phyloP scores from a whole-genome alignment of 1,140 invertebrate genomes.

The Bradynema listronoti region DNA sequence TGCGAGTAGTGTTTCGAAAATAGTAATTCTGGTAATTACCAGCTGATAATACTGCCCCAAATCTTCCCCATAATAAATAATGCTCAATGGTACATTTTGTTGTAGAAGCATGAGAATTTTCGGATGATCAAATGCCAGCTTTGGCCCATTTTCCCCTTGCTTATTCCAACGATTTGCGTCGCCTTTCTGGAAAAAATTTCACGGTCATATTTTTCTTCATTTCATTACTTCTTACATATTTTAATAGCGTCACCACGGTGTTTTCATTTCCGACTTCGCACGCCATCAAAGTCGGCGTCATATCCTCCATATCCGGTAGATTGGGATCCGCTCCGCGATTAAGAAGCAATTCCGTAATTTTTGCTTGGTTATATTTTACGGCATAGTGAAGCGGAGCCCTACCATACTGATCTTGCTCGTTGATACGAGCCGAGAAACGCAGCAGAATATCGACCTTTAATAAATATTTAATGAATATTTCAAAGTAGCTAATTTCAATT shows the following conservation, averaged over 20 bases:
- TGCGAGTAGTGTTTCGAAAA: not conserved
- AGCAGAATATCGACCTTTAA: too few relatives aligned
- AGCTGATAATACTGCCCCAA: not conserved
- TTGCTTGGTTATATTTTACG: slow-evolving; percentile 60
- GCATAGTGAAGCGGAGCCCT: slow-evolving; percentile 61
- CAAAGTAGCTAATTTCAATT: too few relatives aligned
- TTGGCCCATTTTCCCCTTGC: slow-evolving; percentile 27
- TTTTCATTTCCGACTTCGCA: slow-evolving; percentile 61
- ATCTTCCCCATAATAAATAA: not conserved
- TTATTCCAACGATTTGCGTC: slow-evolving; percentile 14
- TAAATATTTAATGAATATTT: too few relatives aligned
- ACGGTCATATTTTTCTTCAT: slow-evolving; percentile 15
- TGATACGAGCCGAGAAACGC: too few relatives aligned
- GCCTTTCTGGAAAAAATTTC: slow-evolving; percentile 21
- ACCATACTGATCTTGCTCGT: slow-evolving; percentile 58
- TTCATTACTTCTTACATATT: slow-evolving; percentile 56
- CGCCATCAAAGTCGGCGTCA: slow-evolving; percentile 61
- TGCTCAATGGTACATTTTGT: slow-evolving; percentile 10
- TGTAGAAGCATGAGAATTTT: slow-evolving; percentile 32
- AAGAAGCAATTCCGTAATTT: slow-evolving; percentile 59
- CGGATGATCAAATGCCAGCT: slow-evolving; percentile 24
- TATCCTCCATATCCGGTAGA: slow-evolving; percentile 43
- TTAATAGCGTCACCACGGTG: slow-evolving; percentile 59
- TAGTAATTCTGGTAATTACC: not conserved
- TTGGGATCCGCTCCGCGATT: slow-evolving; percentile 59